phyloP scores from a whole-genome alignment of 2,113 vertebrate genomes.

The Nerophis ophidion region DNA sequence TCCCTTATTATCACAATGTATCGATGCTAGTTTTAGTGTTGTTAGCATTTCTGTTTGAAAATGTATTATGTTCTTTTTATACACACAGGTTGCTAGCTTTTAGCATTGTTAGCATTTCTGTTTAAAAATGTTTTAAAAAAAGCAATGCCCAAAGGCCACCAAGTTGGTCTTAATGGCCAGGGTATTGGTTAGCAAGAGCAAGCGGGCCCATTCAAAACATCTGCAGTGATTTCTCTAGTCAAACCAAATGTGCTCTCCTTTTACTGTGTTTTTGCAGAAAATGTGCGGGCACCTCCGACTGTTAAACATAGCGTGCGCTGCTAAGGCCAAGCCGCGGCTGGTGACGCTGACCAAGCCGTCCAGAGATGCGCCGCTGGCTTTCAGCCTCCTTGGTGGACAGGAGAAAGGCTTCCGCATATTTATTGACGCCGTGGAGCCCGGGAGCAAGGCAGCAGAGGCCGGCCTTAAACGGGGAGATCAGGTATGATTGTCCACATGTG shows the following conservation, averaged over 20 bases:
- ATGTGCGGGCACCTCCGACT: constrained; percentile 97
- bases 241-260: background rate
- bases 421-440: constrained; percentile 88
- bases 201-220: too few species aligned
- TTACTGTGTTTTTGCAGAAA: constrained; percentile 71
- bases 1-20: too few species aligned
- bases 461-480: constrained; percentile 97
- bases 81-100: too few species aligned
- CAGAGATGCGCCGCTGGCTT: constrained; percentile 89
- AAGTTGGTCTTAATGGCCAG: too few species aligned
- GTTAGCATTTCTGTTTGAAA: too few species aligned
- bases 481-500: constrained; percentile 56
- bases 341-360: constrained; percentile 94
- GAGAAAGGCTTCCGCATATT: constrained; percentile 97
- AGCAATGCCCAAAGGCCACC: too few species aligned
- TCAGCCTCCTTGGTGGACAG: constrained; percentile 89
- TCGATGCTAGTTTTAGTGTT: too few species aligned
- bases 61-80: too few species aligned
- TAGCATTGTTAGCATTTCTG: too few species aligned
- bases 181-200: too few species aligned
- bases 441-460: constrained; percentile 90
- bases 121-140: too few species aligned
- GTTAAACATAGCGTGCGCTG: constrained; percentile 96
- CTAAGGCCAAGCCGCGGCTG: constrained; percentile 92
- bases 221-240: too few species aligned